Conservation (phyloP, 2,113 vertebrate species). For the Hippotragus niger region DNA sequence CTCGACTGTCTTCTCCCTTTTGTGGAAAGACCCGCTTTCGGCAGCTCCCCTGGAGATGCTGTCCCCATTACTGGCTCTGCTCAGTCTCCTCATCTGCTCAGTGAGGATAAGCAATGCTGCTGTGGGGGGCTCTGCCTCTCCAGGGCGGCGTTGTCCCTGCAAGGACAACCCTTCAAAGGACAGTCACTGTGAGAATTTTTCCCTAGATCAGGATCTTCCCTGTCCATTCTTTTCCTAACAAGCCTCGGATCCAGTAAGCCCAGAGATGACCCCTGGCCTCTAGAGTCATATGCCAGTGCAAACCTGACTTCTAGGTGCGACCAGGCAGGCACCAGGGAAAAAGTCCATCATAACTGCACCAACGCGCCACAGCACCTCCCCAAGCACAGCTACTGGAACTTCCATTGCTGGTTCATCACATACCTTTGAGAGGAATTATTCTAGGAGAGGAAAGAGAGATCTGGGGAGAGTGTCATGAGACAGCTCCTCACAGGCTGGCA, state of each 20-base stretch:
- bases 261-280: not conserved
- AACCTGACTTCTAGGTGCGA: not conserved
- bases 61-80: not conserved
- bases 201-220: not conserved
- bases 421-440: conserved; percentile 5
- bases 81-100: conserved; percentile 3
- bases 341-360: not conserved
- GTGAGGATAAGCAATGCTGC: not conserved
- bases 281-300: not conserved
- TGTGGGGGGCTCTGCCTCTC: not conserved
- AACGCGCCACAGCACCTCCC: not conserved
- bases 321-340: not conserved
- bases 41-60: not conserved
- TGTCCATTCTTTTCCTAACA: not conserved
- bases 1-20: not conserved
- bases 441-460: not conserved
- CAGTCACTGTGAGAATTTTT: not conserved
- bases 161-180: not conserved
- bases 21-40: not conserved
- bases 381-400: not conserved
- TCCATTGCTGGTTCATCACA: not conserved
- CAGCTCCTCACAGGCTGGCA: not conserved
- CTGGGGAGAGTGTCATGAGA: not conserved
- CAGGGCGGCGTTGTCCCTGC: not conserved
- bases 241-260: not conserved